phyloP scores from a whole-genome alignment of 2,797 vertebrate genomes.

The Chrysocyon brachyurus region DNA sequence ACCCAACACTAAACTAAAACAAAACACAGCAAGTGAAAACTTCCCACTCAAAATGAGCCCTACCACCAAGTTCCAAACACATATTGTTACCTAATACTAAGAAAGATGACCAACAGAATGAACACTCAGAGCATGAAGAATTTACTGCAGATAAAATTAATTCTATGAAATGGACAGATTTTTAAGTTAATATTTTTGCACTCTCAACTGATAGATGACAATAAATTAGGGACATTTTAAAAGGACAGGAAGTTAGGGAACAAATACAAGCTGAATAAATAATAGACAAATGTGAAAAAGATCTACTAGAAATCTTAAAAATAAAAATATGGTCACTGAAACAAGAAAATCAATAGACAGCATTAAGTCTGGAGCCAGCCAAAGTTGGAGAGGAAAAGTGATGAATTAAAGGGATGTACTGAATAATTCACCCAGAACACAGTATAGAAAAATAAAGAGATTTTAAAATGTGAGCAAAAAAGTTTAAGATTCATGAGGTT shows the following conservation, averaged over 20 bases:
- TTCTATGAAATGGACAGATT: neutral
- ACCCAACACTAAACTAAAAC: neutral
- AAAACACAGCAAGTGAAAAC: constrained; percentile 13
- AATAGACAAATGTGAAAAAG: constrained; percentile 44
- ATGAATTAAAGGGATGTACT: neutral
- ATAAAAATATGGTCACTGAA: constrained; percentile 20
- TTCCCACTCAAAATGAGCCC: neutral
- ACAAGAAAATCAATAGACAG: neutral
- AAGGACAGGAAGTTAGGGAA: constrained; percentile 21
- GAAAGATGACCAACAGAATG: neutral
- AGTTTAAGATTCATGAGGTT: neutral
- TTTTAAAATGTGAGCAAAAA: neutral
- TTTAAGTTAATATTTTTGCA: neutral
- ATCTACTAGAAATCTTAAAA: constrained; percentile 32
- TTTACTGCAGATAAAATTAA: constrained; percentile 25
- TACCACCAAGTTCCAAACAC: neutral
- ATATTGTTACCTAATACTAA: neutral
- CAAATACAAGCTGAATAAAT: neutral
- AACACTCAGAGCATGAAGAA: neutral
- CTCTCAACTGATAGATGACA: constrained; percentile 23
- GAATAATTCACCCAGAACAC: constrained; percentile 15
- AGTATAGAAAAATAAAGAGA: constrained; percentile 34
- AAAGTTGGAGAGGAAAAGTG: constrained; percentile 8
- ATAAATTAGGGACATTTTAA: constrained; percentile 37
- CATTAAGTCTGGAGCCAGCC: neutral